Percentiles rank a stretch among this genome's conserved stretches.
phyloP scores from a whole-genome alignment of 2,113 vertebrate genomes.

The Procavia capensis region DNA sequence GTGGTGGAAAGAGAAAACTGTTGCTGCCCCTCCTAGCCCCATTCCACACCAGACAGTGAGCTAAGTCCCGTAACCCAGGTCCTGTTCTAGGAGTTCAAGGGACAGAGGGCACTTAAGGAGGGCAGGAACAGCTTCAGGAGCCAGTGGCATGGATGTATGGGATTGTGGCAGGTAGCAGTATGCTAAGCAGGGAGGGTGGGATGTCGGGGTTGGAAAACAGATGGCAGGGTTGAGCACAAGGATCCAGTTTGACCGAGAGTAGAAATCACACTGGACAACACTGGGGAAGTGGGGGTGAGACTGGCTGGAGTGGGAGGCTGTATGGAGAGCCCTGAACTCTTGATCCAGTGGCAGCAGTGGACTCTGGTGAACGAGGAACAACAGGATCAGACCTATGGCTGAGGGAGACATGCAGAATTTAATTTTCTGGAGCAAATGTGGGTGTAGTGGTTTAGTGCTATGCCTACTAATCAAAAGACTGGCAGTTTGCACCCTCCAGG shows the following conservation, averaged over 20 bases:
- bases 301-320: background rate
- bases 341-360: background rate
- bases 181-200: background rate
- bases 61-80: accelerated
- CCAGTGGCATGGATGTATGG: background rate
- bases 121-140: background rate
- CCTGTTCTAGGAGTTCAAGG: background rate
- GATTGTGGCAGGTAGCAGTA: background rate
- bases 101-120: background rate
- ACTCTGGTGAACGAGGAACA: background rate
- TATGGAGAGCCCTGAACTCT: too few relatives aligned
- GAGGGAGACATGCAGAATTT: background rate
- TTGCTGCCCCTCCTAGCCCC: background rate
- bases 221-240: accelerated
- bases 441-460: too few relatives aligned
- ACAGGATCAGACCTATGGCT: background rate
- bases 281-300: background rate
- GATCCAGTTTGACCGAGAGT: background rate
- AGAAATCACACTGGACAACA: accelerated
- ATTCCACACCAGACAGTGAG: background rate
- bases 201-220: background rate
- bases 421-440: too few relatives aligned
- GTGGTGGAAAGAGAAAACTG: background rate
- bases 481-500: too few relatives aligned
- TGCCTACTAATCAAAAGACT: too few relatives aligned